Conservation (phyloP, 2,888 invertebrate genomes). For the Ophion ellenae region DNA sequence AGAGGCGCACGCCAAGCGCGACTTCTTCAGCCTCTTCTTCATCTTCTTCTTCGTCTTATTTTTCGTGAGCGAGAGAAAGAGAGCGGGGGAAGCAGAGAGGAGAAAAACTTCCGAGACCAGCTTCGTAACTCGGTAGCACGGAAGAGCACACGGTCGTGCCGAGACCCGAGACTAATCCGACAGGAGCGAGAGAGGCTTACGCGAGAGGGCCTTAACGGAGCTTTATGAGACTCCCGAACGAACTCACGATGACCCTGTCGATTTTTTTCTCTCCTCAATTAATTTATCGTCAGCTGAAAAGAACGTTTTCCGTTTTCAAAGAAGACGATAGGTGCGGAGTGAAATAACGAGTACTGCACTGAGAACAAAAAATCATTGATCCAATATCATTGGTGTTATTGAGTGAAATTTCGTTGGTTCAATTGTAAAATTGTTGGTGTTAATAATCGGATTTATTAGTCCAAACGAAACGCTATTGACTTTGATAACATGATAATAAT, state of each 20-base stretch:
- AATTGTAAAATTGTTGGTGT: too few species aligned
- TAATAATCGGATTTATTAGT: too few species aligned
- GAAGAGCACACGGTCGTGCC: slow-evolving; percentile 51
- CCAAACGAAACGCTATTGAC: too few species aligned
- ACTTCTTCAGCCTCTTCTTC: slow-evolving; percentile 54
- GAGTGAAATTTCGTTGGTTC: too few species aligned
- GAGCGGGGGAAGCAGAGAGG: slow-evolving; percentile 18
- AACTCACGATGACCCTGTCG: slow-evolving; percentile 33
- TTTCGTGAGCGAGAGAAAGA: slow-evolving; percentile 9
- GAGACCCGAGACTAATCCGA: slow-evolving; percentile 62
- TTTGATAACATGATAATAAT: too few species aligned
- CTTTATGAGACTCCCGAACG: slow-evolving; percentile 46
- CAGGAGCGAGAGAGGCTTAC: slow-evolving; percentile 45
- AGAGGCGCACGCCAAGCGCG: slow-evolving; percentile 62
- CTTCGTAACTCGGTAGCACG: slow-evolving; percentile 65
- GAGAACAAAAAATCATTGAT: too few species aligned
- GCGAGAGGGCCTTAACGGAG: slow-evolving; percentile 45
- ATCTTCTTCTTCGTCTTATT: slow-evolving; percentile 34
- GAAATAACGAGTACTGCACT: too few species aligned
- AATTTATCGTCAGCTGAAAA: slow-evolving; percentile 7
- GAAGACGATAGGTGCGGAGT: not conserved
- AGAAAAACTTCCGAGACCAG: slow-evolving; percentile 58
- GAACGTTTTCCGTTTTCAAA: not conserved
- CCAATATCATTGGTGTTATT: too few species aligned
- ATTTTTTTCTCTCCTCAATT: slow-evolving; percentile 13